phyloP scores from a whole-genome alignment of 2,797 vertebrate species.

The Cossypha heuglini region DNA sequence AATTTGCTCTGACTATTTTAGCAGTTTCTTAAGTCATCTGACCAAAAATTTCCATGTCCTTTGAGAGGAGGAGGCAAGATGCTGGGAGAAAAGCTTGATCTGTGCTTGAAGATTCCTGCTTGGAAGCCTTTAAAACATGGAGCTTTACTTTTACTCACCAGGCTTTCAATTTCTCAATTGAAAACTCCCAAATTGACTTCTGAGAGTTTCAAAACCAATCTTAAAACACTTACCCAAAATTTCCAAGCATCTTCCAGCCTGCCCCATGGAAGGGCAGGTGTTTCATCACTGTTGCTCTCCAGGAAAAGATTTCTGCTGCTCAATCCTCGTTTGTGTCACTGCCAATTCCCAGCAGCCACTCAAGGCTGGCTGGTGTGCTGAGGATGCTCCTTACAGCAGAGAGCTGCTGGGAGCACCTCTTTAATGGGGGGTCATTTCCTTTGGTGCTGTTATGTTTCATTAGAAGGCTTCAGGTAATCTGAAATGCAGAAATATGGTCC shows the following conservation, averaged over 20 bases:
- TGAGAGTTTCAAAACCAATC: neutral
- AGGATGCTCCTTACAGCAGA: neutral
- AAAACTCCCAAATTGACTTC: neutral
- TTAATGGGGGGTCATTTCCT: neutral
- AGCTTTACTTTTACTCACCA: neutral
- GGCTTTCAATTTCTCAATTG: neutral
- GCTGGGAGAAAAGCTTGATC: neutral
- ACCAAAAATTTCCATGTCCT: neutral
- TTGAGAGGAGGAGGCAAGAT: neutral
- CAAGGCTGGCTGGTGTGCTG: accelerated
- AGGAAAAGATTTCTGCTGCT: neutral
- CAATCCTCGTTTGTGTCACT: accelerated
- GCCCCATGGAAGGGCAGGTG: neutral
- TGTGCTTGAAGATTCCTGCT: neutral
- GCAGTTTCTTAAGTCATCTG: neutral
- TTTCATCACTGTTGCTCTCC: neutral
- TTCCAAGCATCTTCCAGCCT: neutral
- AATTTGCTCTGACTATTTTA: neutral
- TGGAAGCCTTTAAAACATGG: neutral
- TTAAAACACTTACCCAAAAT: neutral
- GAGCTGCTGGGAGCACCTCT: neutral
- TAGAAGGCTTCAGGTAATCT: neutral
- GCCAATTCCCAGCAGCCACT: neutral
- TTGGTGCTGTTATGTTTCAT: neutral
- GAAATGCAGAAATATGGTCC: neutral